These are phyloP conservation scores for Hydrocynus forskahlii DNA, from an alignment of 2,797 vertebrate species.

Conservation along the genomic window DNA sequence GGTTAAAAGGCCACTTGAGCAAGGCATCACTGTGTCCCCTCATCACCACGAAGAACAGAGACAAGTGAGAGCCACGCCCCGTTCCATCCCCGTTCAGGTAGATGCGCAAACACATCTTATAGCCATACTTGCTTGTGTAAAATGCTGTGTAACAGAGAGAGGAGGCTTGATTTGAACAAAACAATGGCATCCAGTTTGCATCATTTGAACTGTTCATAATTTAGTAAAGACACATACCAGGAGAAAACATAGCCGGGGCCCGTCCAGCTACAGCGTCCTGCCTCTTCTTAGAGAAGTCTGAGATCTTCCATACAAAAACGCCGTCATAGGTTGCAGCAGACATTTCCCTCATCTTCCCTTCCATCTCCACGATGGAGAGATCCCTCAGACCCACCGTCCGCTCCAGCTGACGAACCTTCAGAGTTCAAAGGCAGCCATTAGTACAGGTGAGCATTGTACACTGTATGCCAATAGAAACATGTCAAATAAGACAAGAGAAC, in stretches of 20 bases:
- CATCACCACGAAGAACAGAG: constrained; percentile 98
- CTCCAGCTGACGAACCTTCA: constrained; percentile 94
- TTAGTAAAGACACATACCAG: constrained; percentile 76
- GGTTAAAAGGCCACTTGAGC: constrained; percentile 97
- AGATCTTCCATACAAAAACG: constrained; percentile 95
- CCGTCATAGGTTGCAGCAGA: constrained; percentile 91
- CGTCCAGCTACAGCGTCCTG: constrained; percentile 92
- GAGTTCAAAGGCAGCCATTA: background rate
- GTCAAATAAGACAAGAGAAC: too few relatives aligned
- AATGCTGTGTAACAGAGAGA: constrained; percentile 82
- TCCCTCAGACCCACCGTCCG: constrained; percentile 92
- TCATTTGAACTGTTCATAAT: background rate
- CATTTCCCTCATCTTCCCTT: constrained; percentile 88
- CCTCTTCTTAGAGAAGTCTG: constrained; percentile 90
- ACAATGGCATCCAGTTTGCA: background rate
- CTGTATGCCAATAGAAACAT: background rate
- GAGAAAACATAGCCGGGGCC: constrained; percentile 95
- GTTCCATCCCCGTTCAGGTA: constrained; percentile 97
- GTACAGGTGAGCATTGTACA: too few relatives aligned
- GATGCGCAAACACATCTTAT: constrained; percentile 96
- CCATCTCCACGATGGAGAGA: constrained; percentile 92
- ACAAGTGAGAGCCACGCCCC: constrained; percentile 90
- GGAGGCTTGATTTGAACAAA: background rate
- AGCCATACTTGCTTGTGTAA: constrained; percentile 97
- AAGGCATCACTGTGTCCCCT: constrained; percentile 91